phyloP scores from a whole-genome alignment of 2,888 invertebrate species.

The Periphyllus acericola region DNA sequence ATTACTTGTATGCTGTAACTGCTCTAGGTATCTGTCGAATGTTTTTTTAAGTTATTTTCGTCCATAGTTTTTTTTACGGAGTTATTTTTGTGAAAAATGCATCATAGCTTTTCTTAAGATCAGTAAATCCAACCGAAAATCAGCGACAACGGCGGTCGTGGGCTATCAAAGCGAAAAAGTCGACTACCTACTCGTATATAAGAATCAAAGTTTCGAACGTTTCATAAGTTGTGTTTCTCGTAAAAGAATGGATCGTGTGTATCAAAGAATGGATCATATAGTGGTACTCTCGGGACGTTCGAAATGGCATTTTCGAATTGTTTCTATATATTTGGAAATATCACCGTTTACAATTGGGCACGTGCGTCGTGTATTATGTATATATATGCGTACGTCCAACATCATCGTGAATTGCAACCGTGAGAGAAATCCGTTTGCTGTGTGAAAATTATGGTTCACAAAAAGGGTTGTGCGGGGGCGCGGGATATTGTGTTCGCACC shows the following conservation, averaged over 20 bases:
- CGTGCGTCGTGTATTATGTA: background rate
- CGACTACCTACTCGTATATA: too few species aligned
- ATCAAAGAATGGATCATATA: background rate
- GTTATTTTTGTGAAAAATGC: background rate
- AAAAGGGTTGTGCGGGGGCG: constrained; percentile 52
- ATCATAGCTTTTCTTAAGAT: background rate
- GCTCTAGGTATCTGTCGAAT: background rate
- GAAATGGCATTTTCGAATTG: background rate
- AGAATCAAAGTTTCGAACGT: background rate
- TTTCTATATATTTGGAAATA: constrained; percentile 8
- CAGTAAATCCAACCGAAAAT: background rate
- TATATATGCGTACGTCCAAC: background rate
- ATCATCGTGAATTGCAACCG: background rate
- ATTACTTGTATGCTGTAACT: background rate
- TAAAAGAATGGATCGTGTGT: background rate
- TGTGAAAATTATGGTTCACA: background rate
- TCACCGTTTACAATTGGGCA: background rate
- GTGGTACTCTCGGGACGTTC: background rate
- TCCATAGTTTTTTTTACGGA: background rate
- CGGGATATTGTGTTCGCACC: constrained; percentile 30
- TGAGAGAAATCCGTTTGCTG: constrained; percentile 50
- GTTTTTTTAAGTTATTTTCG: background rate
- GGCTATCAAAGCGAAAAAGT: background rate
- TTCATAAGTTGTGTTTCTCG: background rate
- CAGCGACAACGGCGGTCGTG: background rate